phyloP scores from a whole-genome alignment of 2,113 vertebrate species.

The Phocoena sinus region DNA sequence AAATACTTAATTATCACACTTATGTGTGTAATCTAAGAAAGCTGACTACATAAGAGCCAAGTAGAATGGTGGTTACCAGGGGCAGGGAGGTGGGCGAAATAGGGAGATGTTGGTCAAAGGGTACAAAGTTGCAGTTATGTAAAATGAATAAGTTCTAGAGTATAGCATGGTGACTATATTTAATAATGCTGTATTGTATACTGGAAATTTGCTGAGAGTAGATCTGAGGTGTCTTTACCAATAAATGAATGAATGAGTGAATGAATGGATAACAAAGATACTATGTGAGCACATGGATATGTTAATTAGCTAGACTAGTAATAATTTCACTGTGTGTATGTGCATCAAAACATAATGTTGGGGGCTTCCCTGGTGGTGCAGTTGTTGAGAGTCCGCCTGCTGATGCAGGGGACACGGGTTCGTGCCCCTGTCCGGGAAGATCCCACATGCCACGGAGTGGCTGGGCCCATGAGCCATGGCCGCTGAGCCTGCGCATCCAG shows the following conservation, averaged over 20 bases:
- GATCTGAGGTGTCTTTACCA: neutral
- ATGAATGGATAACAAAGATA: neutral
- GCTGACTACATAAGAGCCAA: neutral
- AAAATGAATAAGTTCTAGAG: neutral
- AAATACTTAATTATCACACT: neutral
- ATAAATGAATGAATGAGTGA: no score
- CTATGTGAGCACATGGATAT: neutral
- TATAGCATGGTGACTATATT: neutral
- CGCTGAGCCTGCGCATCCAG: no score
- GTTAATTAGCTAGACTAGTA: neutral
- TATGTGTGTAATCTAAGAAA: neutral
- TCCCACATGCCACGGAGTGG: no score
- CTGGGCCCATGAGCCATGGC: no score
- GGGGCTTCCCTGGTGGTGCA: no score
- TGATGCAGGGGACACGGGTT: no score
- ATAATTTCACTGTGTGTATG: neutral
- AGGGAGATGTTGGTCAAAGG: neutral
- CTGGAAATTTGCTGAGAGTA: neutral
- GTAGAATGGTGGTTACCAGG: neutral
- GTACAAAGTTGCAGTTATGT: neutral
- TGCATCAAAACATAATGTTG: no score
- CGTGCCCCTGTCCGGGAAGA: no score
- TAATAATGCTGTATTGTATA: neutral
- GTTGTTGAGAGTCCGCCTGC: no score
- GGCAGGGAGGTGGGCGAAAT: neutral